phyloP scores from a whole-genome alignment of 1,140 invertebrate species.

The Drosophila watanabei region DNA sequence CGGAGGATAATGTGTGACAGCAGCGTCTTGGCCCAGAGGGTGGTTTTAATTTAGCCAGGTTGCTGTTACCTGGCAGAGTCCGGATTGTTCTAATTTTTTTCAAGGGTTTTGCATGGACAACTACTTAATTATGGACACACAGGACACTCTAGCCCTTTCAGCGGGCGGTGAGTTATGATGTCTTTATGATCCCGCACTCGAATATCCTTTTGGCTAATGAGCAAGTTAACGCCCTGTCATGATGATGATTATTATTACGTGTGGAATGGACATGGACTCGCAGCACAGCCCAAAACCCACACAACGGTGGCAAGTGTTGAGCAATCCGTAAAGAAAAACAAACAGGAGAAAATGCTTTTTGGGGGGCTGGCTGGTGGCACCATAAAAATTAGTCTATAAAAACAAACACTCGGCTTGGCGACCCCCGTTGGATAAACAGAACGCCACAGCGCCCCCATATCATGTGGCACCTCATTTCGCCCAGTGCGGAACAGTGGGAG shows the following conservation, averaged over 20 bases:
- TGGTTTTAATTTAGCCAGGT: conserved; percentile 74
- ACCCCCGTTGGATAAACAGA: conserved; percentile 81
- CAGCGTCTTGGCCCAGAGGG: conserved; percentile 78
- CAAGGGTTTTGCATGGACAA: conserved; percentile 66
- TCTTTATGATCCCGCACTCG: conserved; percentile 69
- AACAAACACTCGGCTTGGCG: conserved; percentile 75
- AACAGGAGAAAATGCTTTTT: conserved; percentile 52
- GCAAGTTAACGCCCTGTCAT: conserved; percentile 80
- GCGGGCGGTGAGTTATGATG: conserved; percentile 76
- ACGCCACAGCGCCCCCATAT: conserved; percentile 55
- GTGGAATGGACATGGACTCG: conserved; percentile 35
- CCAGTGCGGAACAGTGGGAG: conserved; percentile 39
- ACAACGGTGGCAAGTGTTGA: conserved; percentile 61
- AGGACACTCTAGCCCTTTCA: conserved; percentile 61
- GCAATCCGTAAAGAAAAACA: conserved; percentile 70
- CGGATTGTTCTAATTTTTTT: conserved; percentile 67
- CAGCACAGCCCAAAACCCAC: conserved; percentile 22
- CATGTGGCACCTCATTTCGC: conserved; percentile 68
- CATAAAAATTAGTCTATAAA: conserved; percentile 84
- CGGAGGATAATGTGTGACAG: conserved; percentile 73
- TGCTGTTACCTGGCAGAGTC: conserved; percentile 1
- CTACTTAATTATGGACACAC: conserved; percentile 70
- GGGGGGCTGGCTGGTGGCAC: conserved; percentile 40
- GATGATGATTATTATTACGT: conserved; percentile 79
- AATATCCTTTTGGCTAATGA: conserved; percentile 75